Evolutionary conservation across 2,797 vertebrate genomes (phyloP).

Genomic region (Aldrovandia affinis): DNA sequence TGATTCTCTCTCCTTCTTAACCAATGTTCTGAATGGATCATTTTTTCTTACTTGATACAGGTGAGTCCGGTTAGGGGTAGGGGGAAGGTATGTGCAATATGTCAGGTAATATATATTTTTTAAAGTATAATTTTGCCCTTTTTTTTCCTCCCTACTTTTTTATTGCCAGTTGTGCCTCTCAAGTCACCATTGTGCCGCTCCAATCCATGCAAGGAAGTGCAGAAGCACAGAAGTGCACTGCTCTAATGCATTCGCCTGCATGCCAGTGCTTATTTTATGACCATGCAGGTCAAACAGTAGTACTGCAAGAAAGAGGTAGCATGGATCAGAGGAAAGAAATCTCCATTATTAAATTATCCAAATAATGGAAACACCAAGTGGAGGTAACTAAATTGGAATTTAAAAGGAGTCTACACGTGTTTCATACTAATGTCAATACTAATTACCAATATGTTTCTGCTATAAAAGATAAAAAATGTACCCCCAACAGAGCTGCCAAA

Average conservation of each 20-base stretch:
- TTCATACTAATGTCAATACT: no score
- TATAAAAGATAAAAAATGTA: no score
- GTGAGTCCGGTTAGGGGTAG: background rate
- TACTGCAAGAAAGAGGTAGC: background rate
- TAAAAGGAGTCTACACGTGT: no score
- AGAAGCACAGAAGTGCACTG: background rate
- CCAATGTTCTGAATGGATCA: background rate
- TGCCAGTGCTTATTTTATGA: background rate
- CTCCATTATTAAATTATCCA: no score
- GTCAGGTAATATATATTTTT: background rate
- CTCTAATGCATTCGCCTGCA: background rate
- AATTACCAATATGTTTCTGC: no score
- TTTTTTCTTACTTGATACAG: background rate
- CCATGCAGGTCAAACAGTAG: background rate
- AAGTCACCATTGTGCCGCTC: background rate
- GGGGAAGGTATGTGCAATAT: background rate
- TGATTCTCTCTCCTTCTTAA: background rate
- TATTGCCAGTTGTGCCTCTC: background rate
- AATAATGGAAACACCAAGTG: no score
- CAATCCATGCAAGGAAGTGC: background rate
- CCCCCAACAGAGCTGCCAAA: no score
- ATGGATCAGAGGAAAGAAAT: background rate
- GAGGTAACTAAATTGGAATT: no score
- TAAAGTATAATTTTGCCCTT: background rate
- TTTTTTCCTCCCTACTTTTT: background rate